Evolutionary conservation across 2,113 vertebrate species (phyloP), one percentile per base, ranked within the genome.

Genomic region (Xiphophorus couchianus): DNA sequence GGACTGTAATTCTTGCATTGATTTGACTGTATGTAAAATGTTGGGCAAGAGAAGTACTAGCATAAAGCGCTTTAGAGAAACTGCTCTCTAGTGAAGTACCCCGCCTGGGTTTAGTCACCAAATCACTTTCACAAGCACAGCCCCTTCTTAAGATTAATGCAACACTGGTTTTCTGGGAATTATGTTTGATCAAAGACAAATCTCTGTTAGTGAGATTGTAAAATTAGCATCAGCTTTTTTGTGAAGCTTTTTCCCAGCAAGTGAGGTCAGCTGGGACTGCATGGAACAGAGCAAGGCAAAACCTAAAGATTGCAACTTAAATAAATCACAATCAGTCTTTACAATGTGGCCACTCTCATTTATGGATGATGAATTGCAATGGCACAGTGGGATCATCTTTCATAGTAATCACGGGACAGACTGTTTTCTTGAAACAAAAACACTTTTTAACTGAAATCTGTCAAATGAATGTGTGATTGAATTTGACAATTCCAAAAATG

Each of bases 151-250:
- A 76, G 70, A 39, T 27, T 44, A 74, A 82, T 54, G 72, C 84
- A 77, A 83, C 84, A 19, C 82, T 88, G 76, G 71, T 76, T 87
- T 80, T 80, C 76, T 39, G 75, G 70, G 82, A 73, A 74, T 89
- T 88, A 84, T 74, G 77, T 91, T 85, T 90, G 83, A 92, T 93
- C 92, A 91, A 91, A 91, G 88, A 73, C 88, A 85, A 91, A 93
- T 93, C 86, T 90, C 65, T 70, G 79, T 79, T 81, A 31, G 84
- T 84, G 70, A 83, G 71, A 91, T 88, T 82, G 92, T 92, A 81
- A 90, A 92, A 92, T 89, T 87, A 90, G 88, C 87, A 91, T 93
- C 89, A 86, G 88, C 89, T 90, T 92, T 73, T 89, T 83, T 90
- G 87, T 88, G 81, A 65, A 79, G 72, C 74, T 76, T 76, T 37